Percentiles rank a stretch among this genome's conserved stretches.
These are phyloP conservation scores for Bradypus variegatus DNA, from an alignment of 2,797 vertebrate species.

Conservation along the genomic window DNA sequence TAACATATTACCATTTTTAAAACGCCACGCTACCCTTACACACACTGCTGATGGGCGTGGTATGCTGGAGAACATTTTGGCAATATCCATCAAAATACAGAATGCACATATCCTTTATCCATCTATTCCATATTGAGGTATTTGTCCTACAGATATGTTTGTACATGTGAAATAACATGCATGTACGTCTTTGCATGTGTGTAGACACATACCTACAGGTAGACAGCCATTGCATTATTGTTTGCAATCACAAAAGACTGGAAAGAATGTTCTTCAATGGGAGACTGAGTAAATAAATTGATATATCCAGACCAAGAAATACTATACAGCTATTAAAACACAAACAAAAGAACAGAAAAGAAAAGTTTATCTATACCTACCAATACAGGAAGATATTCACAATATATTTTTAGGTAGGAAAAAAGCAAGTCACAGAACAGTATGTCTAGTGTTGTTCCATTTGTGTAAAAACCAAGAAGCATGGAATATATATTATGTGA, in stretches of 20 bases:
- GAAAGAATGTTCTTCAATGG: neutral
- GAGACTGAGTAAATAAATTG: neutral
- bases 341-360: no score
- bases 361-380: neutral
- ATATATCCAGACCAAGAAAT: neutral
- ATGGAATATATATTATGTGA: neutral
- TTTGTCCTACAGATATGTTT: neutral
- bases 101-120: neutral
- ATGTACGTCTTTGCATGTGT: neutral
- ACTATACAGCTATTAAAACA: neutral
- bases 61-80: neutral
- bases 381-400: neutral
- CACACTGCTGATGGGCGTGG: neutral
- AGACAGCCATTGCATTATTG: neutral
- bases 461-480: neutral
- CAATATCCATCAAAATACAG: neutral
- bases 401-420: neutral
- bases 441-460: neutral
- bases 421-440: neutral
- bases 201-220: accelerated
- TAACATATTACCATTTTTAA: neutral
- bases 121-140: neutral
- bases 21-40: neutral
- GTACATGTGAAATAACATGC: neutral
- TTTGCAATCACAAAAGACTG: neutral